Evolutionary conservation across 2,797 vertebrate genomes (phyloP).

Genomic region (Gymnoscopelus braueri): DNA sequence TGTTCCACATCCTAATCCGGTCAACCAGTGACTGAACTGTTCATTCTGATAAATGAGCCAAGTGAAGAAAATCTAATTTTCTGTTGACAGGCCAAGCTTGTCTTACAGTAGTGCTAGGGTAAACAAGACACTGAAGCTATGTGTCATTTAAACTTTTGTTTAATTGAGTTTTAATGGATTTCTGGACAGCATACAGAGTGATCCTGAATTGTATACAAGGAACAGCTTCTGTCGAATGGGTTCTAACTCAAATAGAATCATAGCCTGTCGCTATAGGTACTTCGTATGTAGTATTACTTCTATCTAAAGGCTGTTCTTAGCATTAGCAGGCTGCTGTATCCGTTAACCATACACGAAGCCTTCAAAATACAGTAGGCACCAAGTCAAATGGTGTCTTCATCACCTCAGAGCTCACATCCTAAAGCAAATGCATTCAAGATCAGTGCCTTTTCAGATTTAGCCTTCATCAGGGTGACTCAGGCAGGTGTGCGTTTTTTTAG

Average conservation of each 20-base stretch:
- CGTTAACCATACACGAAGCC: neutral
- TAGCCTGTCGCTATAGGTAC: too few relatives aligned
- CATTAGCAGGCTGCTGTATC: neutral
- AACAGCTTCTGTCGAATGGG: neutral
- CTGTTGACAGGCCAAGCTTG: neutral
- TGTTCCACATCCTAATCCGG: too few relatives aligned
- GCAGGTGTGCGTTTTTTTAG: too few relatives aligned
- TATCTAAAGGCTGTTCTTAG: constrained; percentile 3
- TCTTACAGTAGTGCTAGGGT: neutral
- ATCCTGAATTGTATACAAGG: neutral
- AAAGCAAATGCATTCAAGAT: neutral
- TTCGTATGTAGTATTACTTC: neutral
- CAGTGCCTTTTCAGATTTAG: neutral
- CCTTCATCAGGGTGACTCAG: too few relatives aligned
- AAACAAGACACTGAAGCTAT: neutral
- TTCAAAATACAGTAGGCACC: neutral
- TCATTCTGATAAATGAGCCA: too few relatives aligned
- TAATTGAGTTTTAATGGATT: neutral
- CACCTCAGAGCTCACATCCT: constrained; percentile 5
- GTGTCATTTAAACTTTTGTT: neutral
- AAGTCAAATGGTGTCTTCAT: constrained; percentile 11
- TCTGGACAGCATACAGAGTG: neutral
- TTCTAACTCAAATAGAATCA: too few relatives aligned
- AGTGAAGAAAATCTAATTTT: neutral
- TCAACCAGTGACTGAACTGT: too few relatives aligned